Evolutionary conservation across 2,113 vertebrate genomes (phyloP), one percentile per base, ranked within the genome.

Genomic region (Melozone crissalis): DNA sequence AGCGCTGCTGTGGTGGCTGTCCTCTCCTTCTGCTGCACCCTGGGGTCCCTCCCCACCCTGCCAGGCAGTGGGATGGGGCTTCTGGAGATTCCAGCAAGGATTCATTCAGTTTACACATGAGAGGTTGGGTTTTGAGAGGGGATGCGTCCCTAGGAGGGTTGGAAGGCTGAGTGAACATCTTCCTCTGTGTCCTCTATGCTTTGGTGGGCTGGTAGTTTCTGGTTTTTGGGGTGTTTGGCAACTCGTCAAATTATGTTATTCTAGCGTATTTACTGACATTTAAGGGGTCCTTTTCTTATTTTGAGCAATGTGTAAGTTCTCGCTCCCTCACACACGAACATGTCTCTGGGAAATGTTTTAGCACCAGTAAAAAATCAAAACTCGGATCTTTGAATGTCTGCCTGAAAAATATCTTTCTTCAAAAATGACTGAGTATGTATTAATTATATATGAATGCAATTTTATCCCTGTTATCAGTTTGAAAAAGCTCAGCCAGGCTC

Each of bases 361-460:
- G 76, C 52, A 79, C 6, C 79, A 62, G 61, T 31, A 66, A 92
- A 92, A 96, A 96, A 72, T 61, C 76, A 87, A 89, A 96, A 88
- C 57, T 92, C 57, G 31, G 61, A 26, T 90, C 67, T 92, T n/a
- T 43, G 65, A 90, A 88, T 84, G 84, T 54, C 88, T 93, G 68
- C 73, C 49, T 93, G 88, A 94, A 89, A 94, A 86, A 85, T 67
- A 73, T 22, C 62, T 92, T 82, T 33, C 75, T 59, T 93, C 79
- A 84, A 72, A 95, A 96, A 90, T 75, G 82, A 91, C 46, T 75
- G 73, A 92, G 68, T 4, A 0, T 68, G 12, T 49, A 84, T 94
- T 94, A 95, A 96, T 96, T 92, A 96, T 89, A 87, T 20, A 93
- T 94, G 52, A 95, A 61, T 69, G 62, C 85, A 94, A 89, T 95